phyloP scores from a whole-genome alignment of 2,113 vertebrate genomes.

The Caloenas nicobarica region DNA sequence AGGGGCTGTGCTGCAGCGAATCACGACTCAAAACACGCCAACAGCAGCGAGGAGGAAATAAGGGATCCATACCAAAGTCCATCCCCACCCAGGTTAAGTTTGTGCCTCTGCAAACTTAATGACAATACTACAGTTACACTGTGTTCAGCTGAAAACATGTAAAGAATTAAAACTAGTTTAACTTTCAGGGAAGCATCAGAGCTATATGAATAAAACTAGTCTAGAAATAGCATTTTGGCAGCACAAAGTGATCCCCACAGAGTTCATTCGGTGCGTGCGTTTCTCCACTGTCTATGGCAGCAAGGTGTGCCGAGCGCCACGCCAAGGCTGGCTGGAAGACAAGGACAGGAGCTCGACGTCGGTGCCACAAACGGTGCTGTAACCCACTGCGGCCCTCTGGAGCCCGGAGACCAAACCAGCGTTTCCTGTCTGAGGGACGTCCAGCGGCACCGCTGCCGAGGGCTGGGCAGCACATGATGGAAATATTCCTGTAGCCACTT shows the following conservation, averaged over 20 bases:
- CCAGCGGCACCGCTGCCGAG: too few species aligned
- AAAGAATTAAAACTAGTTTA: background rate
- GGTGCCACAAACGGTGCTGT: background rate
- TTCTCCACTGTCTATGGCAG: background rate
- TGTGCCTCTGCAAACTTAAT: background rate
- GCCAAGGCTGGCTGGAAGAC: background rate
- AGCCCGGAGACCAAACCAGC: too few species aligned
- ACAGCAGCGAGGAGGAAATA: background rate
- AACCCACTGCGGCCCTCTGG: background rate
- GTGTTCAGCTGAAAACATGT: background rate
- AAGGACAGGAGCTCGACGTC: background rate
- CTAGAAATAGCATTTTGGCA: background rate
- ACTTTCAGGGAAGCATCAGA: background rate
- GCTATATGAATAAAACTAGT: background rate
- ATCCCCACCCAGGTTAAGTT: background rate
- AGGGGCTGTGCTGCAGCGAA: background rate
- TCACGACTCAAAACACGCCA: background rate
- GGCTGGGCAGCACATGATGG: too few species aligned
- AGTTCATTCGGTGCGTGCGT: background rate
- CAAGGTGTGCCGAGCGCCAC: accelerated
- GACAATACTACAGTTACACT: background rate
- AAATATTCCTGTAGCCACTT: too few species aligned
- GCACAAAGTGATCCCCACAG: background rate
- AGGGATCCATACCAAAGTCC: accelerated
- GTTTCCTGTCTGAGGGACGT: too few species aligned